Evolutionary conservation across 2,888 invertebrate genomes (phyloP).

Genomic region (Habroteleia sp.): DNA sequence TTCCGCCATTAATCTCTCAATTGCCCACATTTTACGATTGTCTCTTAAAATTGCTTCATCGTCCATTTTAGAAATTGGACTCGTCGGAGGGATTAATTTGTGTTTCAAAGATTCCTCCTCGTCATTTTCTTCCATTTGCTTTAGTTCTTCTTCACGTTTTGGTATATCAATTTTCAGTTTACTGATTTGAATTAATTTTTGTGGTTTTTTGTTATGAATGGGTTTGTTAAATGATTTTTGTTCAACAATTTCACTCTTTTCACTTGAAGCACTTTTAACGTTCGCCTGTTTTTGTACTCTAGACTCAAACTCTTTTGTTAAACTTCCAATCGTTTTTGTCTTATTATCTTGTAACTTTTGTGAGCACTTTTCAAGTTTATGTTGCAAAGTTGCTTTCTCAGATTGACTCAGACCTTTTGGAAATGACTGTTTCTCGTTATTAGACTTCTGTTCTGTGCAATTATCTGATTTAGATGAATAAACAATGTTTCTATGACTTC

Average conservation of each 20-base stretch:
- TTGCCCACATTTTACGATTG: slow-evolving; percentile 77
- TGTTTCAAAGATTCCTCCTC: not conserved
- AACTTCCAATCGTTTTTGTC: slow-evolving; percentile 3
- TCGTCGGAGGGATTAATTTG: not conserved
- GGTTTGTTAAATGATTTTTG: slow-evolving; percentile 9
- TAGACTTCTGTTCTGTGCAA: slow-evolving; percentile 2
- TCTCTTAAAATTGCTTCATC: slow-evolving; percentile 68
- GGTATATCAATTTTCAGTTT: slow-evolving; percentile 8
- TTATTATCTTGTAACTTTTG: slow-evolving; percentile 33
- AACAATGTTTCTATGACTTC: slow-evolving; percentile 51
- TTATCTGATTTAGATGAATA: slow-evolving; percentile 45
- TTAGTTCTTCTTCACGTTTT: not conserved
- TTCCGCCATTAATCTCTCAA: slow-evolving; percentile 75
- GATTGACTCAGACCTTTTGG: not conserved
- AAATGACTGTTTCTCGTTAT: slow-evolving; percentile 1
- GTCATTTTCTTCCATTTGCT: not conserved
- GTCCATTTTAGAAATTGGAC: slow-evolving; percentile 15
- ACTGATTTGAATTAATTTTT: not conserved
- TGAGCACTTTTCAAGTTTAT: slow-evolving; percentile 28
- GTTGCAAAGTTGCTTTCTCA: slow-evolving; percentile 25
- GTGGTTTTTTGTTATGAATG: not conserved
- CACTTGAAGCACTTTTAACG: not conserved
- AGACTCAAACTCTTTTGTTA: slow-evolving; percentile 38
- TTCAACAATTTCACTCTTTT: not conserved
- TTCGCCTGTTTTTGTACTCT: slow-evolving; percentile 4